Evolutionary conservation across 2,888 invertebrate genomes (phyloP).

Genomic region (Epinotia ramella): DNA sequence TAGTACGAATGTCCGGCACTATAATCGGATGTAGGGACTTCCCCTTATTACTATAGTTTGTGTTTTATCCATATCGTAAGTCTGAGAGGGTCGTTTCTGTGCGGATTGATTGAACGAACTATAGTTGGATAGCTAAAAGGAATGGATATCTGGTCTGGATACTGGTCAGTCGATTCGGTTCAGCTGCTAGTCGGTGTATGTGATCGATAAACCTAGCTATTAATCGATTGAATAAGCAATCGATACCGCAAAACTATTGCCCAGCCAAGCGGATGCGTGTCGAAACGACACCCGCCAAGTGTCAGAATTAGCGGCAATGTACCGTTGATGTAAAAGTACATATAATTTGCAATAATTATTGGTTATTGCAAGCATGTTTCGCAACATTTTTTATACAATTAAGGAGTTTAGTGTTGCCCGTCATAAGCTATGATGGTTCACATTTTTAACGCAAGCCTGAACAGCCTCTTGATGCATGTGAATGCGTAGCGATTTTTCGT

Average conservation of each 20-base stretch:
- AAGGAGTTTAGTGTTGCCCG: background rate
- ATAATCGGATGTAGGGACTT: too few species aligned
- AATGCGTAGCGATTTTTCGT: too few species aligned
- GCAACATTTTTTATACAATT: conserved; percentile 7
- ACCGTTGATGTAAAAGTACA: background rate
- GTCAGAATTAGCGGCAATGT: conserved; percentile 18
- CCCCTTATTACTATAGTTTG: too few species aligned
- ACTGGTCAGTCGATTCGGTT: background rate
- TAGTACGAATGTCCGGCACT: too few species aligned
- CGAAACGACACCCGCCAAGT: conserved; percentile 51
- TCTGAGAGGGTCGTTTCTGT: background rate
- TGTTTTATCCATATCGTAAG: background rate
- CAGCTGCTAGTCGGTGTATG: conserved; percentile 3
- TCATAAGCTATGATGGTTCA: background rate
- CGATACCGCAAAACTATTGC: conserved; percentile 44
- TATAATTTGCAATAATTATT: conserved; percentile 22
- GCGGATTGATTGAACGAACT: background rate
- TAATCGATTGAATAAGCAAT: conserved; percentile 36
- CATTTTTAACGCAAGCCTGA: background rate
- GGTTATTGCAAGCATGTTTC: conserved; percentile 3
- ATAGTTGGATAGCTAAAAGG: background rate
- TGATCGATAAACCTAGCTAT: conserved; percentile 48
- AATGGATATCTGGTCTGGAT: background rate
- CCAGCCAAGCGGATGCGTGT: conserved; percentile 55
- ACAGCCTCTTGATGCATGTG: background rate